phyloP scores from a whole-genome alignment of 2,888 invertebrate species.

The Trilocha varians region DNA sequence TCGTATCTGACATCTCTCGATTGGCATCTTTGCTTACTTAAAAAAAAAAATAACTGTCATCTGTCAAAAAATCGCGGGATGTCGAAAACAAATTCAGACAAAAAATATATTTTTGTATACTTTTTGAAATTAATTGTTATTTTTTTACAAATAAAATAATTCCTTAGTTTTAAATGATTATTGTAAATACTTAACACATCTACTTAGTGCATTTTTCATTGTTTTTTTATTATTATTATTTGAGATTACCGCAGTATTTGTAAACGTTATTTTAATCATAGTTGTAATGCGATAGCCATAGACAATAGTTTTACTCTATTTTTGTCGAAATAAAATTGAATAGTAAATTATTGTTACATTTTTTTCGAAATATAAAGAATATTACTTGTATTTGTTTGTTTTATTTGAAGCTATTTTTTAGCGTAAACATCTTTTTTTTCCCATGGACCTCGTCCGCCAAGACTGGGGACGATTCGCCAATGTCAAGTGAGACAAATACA shows the following conservation, averaged over 20 bases:
- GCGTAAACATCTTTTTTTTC: neutral
- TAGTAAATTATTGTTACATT: constrained; percentile 68
- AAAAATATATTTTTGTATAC: neutral
- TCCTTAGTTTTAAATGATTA: neutral
- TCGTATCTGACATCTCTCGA: neutral
- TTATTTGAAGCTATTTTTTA: constrained; percentile 22
- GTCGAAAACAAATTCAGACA: neutral
- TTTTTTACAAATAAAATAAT: neutral
- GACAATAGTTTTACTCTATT: constrained; percentile 44
- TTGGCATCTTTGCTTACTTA: neutral
- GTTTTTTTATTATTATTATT: constrained; percentile 11
- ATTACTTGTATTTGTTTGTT: constrained; percentile 51
- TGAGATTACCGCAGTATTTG: constrained; percentile 52
- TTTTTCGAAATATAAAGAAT: constrained; percentile 63
- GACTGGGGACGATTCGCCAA: no score
- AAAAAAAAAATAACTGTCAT: no score
- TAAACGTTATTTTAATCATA: constrained; percentile 31
- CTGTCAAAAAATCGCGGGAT: neutral
- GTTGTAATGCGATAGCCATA: constrained; percentile 50
- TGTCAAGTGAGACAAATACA: no score
- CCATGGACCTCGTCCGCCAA: no score
- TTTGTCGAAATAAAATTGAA: constrained; percentile 50
- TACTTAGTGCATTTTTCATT: constrained; percentile 8
- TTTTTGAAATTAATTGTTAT: neutral
- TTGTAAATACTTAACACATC: constrained; percentile 6